These are phyloP conservation scores for Caretta caretta DNA, from an alignment of 2,113 vertebrate genomes.

Conservation along the genomic window DNA sequence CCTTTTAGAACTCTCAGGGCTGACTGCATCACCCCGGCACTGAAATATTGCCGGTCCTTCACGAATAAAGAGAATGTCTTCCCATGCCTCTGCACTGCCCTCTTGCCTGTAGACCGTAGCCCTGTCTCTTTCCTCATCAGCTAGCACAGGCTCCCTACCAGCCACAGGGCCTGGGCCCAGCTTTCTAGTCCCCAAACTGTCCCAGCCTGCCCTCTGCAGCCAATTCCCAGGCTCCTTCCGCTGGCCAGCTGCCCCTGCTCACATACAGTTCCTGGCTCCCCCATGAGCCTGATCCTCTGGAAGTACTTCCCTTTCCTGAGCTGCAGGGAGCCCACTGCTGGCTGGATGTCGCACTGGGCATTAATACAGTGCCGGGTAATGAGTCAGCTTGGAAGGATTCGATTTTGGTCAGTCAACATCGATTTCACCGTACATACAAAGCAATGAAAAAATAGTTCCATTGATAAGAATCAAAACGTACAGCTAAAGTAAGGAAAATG, in stretches of 20 bases:
- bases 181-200: background rate
- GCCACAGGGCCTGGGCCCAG: background rate
- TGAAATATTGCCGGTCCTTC: conserved; percentile 30
- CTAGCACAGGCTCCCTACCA: background rate
- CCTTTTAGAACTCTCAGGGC: background rate
- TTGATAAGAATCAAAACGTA: background rate
- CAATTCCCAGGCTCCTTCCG: background rate
- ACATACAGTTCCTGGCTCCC: background rate
- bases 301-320: background rate
- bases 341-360: background rate
- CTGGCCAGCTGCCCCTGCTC: background rate
- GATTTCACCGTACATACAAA: background rate
- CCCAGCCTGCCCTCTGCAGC: background rate
- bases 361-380: background rate
- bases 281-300: background rate
- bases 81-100: background rate
- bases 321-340: background rate
- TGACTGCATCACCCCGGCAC: conserved; percentile 22
- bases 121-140: background rate
- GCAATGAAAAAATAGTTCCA: background rate
- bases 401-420: background rate
- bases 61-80: conserved; percentile 62
- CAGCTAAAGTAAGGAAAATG: background rate
- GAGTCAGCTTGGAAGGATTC: background rate
- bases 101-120: background rate